Base-by-base conservation (phyloP, 2,797 vertebrate genomes). In the Notolabrus celidotus region DNA sequence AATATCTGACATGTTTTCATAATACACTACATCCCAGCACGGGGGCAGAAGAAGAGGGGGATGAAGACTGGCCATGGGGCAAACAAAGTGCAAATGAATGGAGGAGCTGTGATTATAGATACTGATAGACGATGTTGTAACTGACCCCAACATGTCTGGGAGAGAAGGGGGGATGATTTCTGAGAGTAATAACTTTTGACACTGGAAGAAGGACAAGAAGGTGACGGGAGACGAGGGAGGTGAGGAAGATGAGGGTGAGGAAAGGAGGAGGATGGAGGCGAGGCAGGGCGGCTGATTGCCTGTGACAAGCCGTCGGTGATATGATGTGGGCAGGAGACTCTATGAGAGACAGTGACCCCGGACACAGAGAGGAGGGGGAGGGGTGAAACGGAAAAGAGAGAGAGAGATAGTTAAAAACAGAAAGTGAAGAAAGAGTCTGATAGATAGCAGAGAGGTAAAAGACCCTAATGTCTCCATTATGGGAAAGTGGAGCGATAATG, bases 301-400 rank as follows among this genome's bases (percentile, higher is more conserved):
- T 90, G 84, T 89, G 92, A 93, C 93, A 93, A 88, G 92, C 84
- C 90, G 91, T 91, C 87, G 83, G 84, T 90, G 92, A 93, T 90
- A 91, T 87, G 88, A 92, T 84, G 86, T 84, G 77, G 86, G 91
- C 85, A 60, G 74, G 81, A 86, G 85, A 85, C 77, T 47, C 77
- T 77, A 67, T 43, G 67, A 43, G 82, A 88, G 79, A 70, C 38
- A 64, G 75, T 63, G 84, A 82, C 78, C 75, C 67, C 71, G 78
- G 76, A 75, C 62, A 50, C 8, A 14, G 27, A 5, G 20, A 38
- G 27, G 20, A 25, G 12, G 22, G 43, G 41, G 38, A 39, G 62
- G 52, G 77, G 58, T 11, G 43, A 11, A 46, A 20, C n/a, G n/a
- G n/a, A n/a, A n/a, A 7, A 41, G 39, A 41, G 15, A 49, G 61